A percentile compares a stretch with the other conserved stretches of the same genome.
These are phyloP conservation scores for Chrysolina oricalcia DNA, from an alignment of 2,888 invertebrate genomes.

Conservation along the genomic window DNA sequence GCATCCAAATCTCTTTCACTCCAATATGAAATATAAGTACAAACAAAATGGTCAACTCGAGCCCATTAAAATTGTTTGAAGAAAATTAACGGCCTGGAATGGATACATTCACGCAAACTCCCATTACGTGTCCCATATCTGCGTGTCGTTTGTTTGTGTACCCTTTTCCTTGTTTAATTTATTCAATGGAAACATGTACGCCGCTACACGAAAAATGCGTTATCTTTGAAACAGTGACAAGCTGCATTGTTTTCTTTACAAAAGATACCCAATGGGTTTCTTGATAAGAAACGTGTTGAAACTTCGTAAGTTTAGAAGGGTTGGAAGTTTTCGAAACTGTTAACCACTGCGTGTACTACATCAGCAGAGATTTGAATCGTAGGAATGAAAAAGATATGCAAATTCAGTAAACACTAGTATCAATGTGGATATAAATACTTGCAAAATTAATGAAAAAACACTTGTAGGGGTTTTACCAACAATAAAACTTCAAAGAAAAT, in stretches of 20 bases:
- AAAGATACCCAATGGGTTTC: conserved; percentile 13
- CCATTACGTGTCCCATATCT: conserved; percentile 37
- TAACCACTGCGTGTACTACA: background rate
- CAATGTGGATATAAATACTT: too few species aligned
- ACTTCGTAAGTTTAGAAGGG: background rate
- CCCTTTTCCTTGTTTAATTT: conserved; percentile 39
- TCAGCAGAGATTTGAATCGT: too few species aligned
- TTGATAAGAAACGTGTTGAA: conserved; percentile 6
- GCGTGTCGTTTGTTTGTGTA: conserved; percentile 42
- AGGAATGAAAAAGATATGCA: too few species aligned
- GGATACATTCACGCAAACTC: conserved; percentile 34
- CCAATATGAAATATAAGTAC: background rate
- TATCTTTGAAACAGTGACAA: conserved; percentile 19
- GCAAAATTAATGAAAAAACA: too few species aligned
- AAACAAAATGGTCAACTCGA: background rate
- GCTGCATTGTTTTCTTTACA: conserved; percentile 24
- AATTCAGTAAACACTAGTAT: too few species aligned
- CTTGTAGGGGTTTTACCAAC: too few species aligned
- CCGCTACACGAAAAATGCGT: conserved; percentile 26
- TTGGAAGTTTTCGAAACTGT: background rate
- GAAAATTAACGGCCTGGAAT: conserved; percentile 14
- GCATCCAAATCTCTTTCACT: background rate
- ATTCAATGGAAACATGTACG: conserved; percentile 29
- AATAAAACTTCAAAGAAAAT: too few species aligned
- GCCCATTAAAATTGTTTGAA: background rate